phyloP scores from a whole-genome alignment of 2,113 vertebrate species.

The Corynorhinus townsendii region DNA sequence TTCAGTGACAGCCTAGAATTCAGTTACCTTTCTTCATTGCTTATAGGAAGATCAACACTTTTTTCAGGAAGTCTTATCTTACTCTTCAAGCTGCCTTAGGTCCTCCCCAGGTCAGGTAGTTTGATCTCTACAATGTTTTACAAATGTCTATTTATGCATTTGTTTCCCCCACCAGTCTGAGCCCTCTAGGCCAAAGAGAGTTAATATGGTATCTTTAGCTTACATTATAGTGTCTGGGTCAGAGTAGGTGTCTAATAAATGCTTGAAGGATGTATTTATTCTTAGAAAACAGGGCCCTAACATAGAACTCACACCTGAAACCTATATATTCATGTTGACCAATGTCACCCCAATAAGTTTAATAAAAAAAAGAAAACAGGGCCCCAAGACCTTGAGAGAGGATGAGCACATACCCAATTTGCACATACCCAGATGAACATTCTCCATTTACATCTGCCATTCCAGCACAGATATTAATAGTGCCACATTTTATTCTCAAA shows the following conservation, averaged over 20 bases:
- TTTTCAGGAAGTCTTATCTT: neutral
- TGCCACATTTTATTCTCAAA: neutral
- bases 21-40: neutral
- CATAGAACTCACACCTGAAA: no score
- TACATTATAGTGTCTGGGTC: neutral
- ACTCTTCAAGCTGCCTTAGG: neutral
- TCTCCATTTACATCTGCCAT: neutral
- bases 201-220: neutral
- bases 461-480: neutral
- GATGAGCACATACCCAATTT: neutral
- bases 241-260: neutral
- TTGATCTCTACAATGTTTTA: neutral
- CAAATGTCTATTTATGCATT: neutral
- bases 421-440: no score
- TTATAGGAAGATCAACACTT: neutral
- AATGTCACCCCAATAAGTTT: no score
- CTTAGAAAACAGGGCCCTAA: neutral
- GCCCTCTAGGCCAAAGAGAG: neutral
- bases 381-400: neutral
- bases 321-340: no score
- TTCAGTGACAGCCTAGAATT: neutral
- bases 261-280: neutral
- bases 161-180: neutral
- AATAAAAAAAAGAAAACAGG: neutral
- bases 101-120: rapidly evolving